phyloP scores from a whole-genome alignment of 2,888 invertebrate genomes.

The Villa cingulata region DNA sequence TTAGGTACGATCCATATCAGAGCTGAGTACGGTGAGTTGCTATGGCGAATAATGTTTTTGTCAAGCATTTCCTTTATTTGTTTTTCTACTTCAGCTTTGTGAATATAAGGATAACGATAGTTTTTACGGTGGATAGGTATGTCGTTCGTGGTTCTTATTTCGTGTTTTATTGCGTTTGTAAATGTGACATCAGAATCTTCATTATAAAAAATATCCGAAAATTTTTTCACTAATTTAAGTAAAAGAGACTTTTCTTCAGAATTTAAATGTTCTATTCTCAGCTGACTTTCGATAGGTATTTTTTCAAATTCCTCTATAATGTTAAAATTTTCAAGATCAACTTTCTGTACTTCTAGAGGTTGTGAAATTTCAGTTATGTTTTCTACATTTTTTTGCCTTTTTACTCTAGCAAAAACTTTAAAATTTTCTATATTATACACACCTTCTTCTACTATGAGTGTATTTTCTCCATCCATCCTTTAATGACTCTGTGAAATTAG shows the following conservation, averaged over 20 bases:
- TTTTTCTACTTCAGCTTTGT: neutral
- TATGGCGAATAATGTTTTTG: neutral
- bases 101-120: neutral
- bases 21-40: neutral
- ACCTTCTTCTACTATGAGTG: neutral
- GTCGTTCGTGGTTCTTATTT: slow-evolving; percentile 3
- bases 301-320: neutral
- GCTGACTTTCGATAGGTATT: neutral
- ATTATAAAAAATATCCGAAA: neutral
- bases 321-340: neutral
- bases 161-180: slow-evolving; percentile 1
- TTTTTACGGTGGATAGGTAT: neutral
- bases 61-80: too few relatives aligned
- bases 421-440: neutral
- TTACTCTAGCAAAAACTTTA: neutral
- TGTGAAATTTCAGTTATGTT: neutral
- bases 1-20: slow-evolving; percentile 15
- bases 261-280: slow-evolving; percentile 5
- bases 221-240: neutral
- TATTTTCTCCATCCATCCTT: neutral
- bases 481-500: neutral
- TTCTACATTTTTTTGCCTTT: neutral
- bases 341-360: neutral
- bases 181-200: neutral
- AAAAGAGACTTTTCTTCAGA: neutral